Base-by-base conservation (phyloP, 2,888 invertebrate genomes). In the Trypoxylon attenuatum region DNA sequence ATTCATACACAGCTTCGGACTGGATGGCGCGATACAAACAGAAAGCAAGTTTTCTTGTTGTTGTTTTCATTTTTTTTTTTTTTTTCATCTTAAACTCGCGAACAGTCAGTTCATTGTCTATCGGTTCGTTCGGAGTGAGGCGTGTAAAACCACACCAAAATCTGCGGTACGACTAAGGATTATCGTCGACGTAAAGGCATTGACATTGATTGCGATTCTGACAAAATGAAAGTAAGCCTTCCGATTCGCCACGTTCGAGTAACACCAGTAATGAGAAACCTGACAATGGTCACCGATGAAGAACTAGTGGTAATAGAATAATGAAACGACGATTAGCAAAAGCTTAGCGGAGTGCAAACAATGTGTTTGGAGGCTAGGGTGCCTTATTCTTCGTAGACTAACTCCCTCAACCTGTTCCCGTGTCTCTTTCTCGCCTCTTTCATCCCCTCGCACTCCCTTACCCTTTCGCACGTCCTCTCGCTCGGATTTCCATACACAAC, bases 331-430 rank as follows among this genome's bases (percentile, higher is more conserved):
- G 82, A 79, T 78, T 77, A 79, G 76, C 82, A 79, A 80, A n/a
- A 81, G 78, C 86, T 86, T 84, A 87, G 87, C 89, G 88, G 92
- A 92, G 93, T 93, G 93, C 93, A 94, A 93, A 94, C 94, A 94
- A 94, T 93, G 93, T 93, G 94, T 91, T 92, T 93, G 93, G 92
- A 92, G 92, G 93, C 93, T 92, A 92, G 91, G 91, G 82, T 83
- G 85, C 86, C 85, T 82, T 82, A 73, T 75, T 76, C 78, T 65
- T 64, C 47, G 58, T 68, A 60, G 64, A 70, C 72, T 72, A n/a
- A 68, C 69, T 67, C 63, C 68, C 56, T 74, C 54, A 56, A 58
- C 58, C 66, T 72, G 50, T 62, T 67, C 59, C 58, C 71, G 53
- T 65, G 57, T 69, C 38, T 72, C 50, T 69, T 68, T 50, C 41